phyloP scores from a whole-genome alignment of 2,113 vertebrate genomes.

The Cepphus grylle region DNA sequence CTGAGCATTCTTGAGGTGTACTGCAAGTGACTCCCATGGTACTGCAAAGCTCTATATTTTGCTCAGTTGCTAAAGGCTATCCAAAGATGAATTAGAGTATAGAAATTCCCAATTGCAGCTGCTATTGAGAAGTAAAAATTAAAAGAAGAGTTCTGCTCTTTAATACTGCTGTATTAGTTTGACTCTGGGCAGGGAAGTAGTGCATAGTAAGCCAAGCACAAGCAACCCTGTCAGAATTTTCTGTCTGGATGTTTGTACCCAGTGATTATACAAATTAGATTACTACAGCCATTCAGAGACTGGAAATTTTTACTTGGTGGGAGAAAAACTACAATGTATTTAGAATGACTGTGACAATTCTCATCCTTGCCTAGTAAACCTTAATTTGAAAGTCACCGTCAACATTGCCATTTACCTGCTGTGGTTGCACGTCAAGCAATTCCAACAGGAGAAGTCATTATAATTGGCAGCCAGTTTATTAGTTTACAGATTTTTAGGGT shows the following conservation, averaged over 20 bases:
- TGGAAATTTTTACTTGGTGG: background rate
- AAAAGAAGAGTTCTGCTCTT: background rate
- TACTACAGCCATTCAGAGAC: background rate
- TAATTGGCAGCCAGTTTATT: conserved; percentile 62
- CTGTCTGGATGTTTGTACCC: background rate
- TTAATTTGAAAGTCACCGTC: background rate
- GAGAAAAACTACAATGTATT: background rate
- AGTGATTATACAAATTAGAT: background rate
- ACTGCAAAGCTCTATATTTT: background rate
- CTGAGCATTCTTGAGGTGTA: background rate
- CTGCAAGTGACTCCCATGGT: background rate
- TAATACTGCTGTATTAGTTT: background rate
- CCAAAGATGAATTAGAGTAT: background rate
- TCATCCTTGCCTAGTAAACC: background rate
- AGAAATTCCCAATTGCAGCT: background rate
- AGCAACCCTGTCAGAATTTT: background rate
- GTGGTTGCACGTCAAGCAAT: conserved; percentile 34
- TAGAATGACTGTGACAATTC: background rate
- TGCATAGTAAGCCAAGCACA: background rate
- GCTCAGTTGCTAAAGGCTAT: background rate
- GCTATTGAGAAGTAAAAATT: background rate
- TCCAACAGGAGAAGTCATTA: conserved; percentile 49
- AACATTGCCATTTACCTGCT: conserved; percentile 43
- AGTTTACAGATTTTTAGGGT: conserved; percentile 46
- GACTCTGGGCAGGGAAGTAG: background rate